A percentile compares a stretch with the other conserved stretches of the same genome.
Evolutionary conservation across 2,797 vertebrate species (phyloP).

Genomic region (Euthynnus affinis): DNA sequence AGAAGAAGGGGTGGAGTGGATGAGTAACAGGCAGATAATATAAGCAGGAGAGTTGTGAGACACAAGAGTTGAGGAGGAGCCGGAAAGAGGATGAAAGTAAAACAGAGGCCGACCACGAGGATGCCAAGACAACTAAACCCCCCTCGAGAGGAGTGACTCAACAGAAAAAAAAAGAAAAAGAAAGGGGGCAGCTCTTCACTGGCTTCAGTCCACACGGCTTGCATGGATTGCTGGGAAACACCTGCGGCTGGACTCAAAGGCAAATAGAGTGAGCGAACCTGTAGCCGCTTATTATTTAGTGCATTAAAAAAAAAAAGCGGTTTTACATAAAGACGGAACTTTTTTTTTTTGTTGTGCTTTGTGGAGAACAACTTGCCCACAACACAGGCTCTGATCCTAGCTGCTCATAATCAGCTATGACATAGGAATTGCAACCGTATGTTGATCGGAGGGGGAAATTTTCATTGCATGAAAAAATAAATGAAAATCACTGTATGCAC

Average conservation of each 20-base stretch:
- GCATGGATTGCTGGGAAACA: conserved; percentile 34
- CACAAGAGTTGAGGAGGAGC: conserved; percentile 51
- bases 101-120: conserved; percentile 29
- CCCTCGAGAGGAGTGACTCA: conserved; percentile 47
- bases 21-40: conserved; percentile 55
- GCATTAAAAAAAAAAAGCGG: no score
- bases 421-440: no score
- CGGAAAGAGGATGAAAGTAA: conserved; percentile 13
- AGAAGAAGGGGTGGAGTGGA: conserved; percentile 28
- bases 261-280: not conserved
- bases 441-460: no score
- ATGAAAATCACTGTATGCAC: no score
- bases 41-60: conserved; percentile 30
- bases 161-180: conserved; percentile 31
- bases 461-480: no score
- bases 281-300: no score
- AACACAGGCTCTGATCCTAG: no score
- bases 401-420: no score
- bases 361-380: no score
- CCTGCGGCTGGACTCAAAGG: not conserved
- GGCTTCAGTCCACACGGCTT: not conserved
- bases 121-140: conserved; percentile 38
- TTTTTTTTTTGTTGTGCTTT: no score
- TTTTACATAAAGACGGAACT: no score
- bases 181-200: conserved; percentile 14